Evolutionary conservation across 2,113 vertebrate species (phyloP), one percentile per base, ranked within the genome.

Genomic region (Andinoacara biseriatus): DNA sequence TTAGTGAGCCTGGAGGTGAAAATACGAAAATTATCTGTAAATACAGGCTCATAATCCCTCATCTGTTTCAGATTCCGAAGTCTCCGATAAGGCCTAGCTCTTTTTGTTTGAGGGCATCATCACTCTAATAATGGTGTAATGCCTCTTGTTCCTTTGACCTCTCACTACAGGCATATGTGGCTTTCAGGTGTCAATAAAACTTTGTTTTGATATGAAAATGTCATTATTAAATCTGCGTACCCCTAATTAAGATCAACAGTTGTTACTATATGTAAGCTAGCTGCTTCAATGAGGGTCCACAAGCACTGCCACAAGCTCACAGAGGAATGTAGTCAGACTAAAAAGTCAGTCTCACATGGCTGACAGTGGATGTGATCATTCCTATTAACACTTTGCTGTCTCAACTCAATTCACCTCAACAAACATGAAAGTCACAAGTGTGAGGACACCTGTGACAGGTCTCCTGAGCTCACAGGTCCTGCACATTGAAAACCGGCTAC

Each of bases 1-100:
- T 95, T 94, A 95, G 89, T 86, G 91, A 88, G 89, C 88, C 89
- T 87, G 91, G 90, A 94, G 91, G 94, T 94, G 89, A 93, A 93
- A 92, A 92, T 91, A 89, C 65, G 65, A 88, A 92, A 94, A 94
- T 92, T 87, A 94, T 91, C 86, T 81, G 76, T 94, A 92, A 95
- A 93, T 93, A 91, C 90, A 90, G 92, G 74, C 90, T 91, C 80
- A 85, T 93, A 92, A 90, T 90, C 89, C 86, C 87, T 92, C 89
- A 92, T 93, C 88, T 93, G 90, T 92, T 94, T 94, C 90, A 91
- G 88, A 94, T 93, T 93, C 78, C 83, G 67, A 82, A 82, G 82
- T 89, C 87, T 92, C 46, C 84, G 67, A 90, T 86, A 86, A 88
- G 81, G 83, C 80, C 72, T 43, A 5, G 57, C 75, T 61, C 77